Base-by-base conservation (phyloP, 2,113 vertebrate species). In the Ursus arctos region DNA sequence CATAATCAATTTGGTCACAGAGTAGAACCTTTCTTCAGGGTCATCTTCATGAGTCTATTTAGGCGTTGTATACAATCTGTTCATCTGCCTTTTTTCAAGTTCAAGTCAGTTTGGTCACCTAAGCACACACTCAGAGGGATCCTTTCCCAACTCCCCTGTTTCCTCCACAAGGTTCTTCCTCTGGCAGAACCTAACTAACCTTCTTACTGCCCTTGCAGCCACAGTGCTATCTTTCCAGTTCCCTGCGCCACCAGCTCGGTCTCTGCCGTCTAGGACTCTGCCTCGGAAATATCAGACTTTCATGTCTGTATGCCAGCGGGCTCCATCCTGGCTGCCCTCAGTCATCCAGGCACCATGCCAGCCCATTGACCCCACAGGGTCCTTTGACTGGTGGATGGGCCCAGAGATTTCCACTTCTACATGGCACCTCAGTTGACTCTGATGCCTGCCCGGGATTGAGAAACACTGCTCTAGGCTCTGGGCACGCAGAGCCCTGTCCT, bases 291-390 rank as follows among this genome's bases (percentile, higher is more conserved):
- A 79, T 49, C 31, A 89, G 26, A 31, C 16, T 65, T 43, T 55
- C 2, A 15, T 28, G 76, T 72, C 31, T n/a, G 0, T 21, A 2
- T 40, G 36, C 72, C 6, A 7, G 21, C 24, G 5, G 6, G 24
- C 89, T 59, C 47, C 14, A n/a, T 6, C 24, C 21, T 22, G 53
- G 49, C 63, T 71, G 33, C n/a, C 11, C 15, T 94, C 22, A 87
- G 43, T 87, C 31, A 3, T 24, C 1, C 65, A 36, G 69, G 2
- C 31, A 80, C 28, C 28, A 59, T 2, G 9, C 15, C 36, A 31
- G 13, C 26, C 59, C 53, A 12, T 0, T 10, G 33, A 72, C 3
- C 36, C 28, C 0, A 8, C 47, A 93, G 0, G 0, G 63, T 57
- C 57, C 55, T 86, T 89, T 86, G 43, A 40, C 36, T 76, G 31